phyloP scores from a whole-genome alignment of 2,113 vertebrate species.

The Polyodon spathula region DNA sequence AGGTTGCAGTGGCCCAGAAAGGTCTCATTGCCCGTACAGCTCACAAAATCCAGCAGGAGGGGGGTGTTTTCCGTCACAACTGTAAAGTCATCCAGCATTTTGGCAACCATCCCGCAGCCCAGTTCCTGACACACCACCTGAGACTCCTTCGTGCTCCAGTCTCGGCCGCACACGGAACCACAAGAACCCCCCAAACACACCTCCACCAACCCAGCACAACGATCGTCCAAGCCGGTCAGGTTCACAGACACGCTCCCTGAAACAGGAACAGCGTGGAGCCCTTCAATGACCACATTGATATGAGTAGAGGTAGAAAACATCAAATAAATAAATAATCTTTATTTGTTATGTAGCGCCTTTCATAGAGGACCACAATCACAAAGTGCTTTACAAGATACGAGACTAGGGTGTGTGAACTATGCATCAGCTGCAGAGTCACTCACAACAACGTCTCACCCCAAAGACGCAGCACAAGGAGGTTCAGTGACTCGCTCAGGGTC shows the following conservation, averaged over 20 bases:
- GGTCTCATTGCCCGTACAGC: rapidly evolving
- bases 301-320: no score
- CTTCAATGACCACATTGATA: no score
- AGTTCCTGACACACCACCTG: conserved; percentile 17
- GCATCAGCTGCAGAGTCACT: no score
- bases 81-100: rapidly evolving
- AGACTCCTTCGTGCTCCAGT: conserved; percentile 11
- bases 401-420: no score
- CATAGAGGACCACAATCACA: no score
- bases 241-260: conserved; percentile 10
- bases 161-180: conserved; percentile 23
- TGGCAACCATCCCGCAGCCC: conserved; percentile 16
- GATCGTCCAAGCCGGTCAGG: rapidly evolving
- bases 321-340: no score
- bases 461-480: no score
- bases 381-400: no score
- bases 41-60: conserved; percentile 19
- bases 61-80: rapidly evolving
- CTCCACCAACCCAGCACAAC: conserved; percentile 34
- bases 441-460: no score
- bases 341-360: no score
- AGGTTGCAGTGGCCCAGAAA: conserved; percentile 25
- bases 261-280: neutral
- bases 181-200: rapidly evolving
- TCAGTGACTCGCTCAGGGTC: no score